These are phyloP conservation scores for Iphiclides podalirius DNA, from an alignment of 2,888 invertebrate genomes.

Conservation along the genomic window DNA sequence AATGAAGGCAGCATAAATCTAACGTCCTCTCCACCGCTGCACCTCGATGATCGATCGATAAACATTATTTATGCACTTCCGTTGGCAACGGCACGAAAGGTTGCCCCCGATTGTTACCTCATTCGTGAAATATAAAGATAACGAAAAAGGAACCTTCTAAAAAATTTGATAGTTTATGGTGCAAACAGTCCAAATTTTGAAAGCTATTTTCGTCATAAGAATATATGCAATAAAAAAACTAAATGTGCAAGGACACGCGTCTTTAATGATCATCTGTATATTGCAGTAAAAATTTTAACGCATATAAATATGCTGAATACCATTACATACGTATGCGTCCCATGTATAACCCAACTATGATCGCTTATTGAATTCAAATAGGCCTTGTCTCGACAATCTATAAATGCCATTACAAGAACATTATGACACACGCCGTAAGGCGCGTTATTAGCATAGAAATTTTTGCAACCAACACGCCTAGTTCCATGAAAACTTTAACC, in stretches of 20 bases:
- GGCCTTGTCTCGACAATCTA: conserved; percentile 31
- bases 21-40: conserved; percentile 63
- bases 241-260: conserved; percentile 1
- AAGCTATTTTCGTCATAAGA: not conserved
- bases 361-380: conserved; percentile 41
- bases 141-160: not conserved
- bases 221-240: conserved; percentile 4
- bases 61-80: conserved; percentile 79
- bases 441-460: conserved; percentile 13
- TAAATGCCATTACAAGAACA: conserved; percentile 35
- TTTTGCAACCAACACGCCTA: conserved; percentile 21
- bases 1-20: conserved; percentile 78
- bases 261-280: conserved; percentile 1
- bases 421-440: conserved; percentile 32
- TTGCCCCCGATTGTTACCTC: conserved; percentile 34
- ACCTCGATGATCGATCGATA: conserved; percentile 77
- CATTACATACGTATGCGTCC: conserved; percentile 35
- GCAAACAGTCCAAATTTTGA: not conserved
- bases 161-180: not conserved
- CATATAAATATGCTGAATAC: conserved; percentile 10
- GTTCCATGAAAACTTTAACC: conserved; percentile 1
- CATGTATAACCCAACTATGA: conserved; percentile 37
- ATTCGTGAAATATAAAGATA: not conserved
- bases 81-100: conserved; percentile 53
- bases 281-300: not conserved